These are phyloP conservation scores for Manduca sexta DNA, from an alignment of 1,140 invertebrate genomes.

Conservation along the genomic window DNA sequence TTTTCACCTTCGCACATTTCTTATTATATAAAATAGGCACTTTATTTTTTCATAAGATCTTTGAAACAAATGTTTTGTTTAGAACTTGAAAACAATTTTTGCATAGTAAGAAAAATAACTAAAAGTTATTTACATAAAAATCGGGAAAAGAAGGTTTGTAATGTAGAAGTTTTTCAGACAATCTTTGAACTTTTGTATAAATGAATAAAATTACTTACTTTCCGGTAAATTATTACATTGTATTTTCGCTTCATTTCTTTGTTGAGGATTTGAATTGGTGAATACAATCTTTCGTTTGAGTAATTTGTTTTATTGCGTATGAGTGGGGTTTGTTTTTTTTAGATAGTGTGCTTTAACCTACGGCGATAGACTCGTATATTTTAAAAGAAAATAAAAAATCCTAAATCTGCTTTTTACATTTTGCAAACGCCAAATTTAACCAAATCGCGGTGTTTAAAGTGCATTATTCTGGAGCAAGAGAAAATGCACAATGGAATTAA, in stretches of 20 bases:
- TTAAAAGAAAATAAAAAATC: too few species aligned
- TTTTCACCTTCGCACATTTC: too few species aligned
- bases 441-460: too few species aligned
- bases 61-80: background rate
- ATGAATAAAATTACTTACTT: slow-evolving; percentile 3
- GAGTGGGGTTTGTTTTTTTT: too few species aligned
- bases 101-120: slow-evolving; percentile 6
- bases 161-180: slow-evolving; percentile 5
- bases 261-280: slow-evolving; percentile 1
- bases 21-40: too few species aligned
- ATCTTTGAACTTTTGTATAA: slow-evolving; percentile 9
- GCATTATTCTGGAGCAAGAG: too few species aligned
- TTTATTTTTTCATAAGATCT: too few species aligned
- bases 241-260: slow-evolving; percentile 4
- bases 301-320: background rate
- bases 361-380: too few species aligned
- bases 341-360: too few species aligned
- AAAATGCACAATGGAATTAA: too few species aligned
- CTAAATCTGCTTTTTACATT: too few species aligned
- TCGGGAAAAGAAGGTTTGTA: slow-evolving; percentile 7
- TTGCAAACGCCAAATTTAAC: too few species aligned
- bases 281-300: background rate
- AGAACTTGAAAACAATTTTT: slow-evolving; percentile 10
- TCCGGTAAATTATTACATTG: slow-evolving; percentile 3
- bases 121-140: slow-evolving; percentile 10